phyloP scores from a whole-genome alignment of 1,140 invertebrate species.

The Zaprionus vittiger region DNA sequence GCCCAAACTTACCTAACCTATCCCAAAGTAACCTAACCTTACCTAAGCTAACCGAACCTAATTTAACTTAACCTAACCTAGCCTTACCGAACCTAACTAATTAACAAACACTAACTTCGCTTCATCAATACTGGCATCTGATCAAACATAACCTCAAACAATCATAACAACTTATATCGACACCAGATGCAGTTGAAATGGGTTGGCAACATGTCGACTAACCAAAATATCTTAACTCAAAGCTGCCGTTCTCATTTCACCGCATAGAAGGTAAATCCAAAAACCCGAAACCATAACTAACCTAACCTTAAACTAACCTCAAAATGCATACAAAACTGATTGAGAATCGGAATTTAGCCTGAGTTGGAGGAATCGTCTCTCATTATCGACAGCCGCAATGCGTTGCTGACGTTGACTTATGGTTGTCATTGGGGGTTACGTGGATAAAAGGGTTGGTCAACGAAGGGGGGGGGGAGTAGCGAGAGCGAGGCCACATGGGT shows the following conservation, averaged over 20 bases:
- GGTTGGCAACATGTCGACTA: too few relatives aligned
- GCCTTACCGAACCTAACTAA: background rate
- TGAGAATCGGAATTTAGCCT: constrained; percentile 1
- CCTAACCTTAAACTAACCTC: constrained; percentile 1
- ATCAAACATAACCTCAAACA: background rate
- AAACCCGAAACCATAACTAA: background rate
- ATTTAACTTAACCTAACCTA: background rate
- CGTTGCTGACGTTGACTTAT: constrained; percentile 27
- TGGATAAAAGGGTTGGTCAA: background rate
- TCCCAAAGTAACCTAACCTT: background rate
- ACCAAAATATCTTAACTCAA: background rate
- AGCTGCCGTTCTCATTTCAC: background rate
- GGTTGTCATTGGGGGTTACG: constrained; percentile 2
- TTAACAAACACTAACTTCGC: background rate
- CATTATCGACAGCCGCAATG: constrained; percentile 28
- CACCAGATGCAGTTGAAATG: too few relatives aligned
- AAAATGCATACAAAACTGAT: constrained; percentile 1
- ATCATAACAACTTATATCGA: background rate
- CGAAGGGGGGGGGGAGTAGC: too few relatives aligned
- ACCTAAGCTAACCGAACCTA: background rate
- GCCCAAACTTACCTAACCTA: background rate
- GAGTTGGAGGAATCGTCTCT: constrained; percentile 10
- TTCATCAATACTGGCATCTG: background rate
- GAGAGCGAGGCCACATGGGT: background rate
- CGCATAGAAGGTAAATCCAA: background rate